Evolutionary conservation across 2,113 vertebrate species (phyloP), one percentile per base, ranked within the genome.

Genomic region (Nycticorax nycticorax): DNA sequence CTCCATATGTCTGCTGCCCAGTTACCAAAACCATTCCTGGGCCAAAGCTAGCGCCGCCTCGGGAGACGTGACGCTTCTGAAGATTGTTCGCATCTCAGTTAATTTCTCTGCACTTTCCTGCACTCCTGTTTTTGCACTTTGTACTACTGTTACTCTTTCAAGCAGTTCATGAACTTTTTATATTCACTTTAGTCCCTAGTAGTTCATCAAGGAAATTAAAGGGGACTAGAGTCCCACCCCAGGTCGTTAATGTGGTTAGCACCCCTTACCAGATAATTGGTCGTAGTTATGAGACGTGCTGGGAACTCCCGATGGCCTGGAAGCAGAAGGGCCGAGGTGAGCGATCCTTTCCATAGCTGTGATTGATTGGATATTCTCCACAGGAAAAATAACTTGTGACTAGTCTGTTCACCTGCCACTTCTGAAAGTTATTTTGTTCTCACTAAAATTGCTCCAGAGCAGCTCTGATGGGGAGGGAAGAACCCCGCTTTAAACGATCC

Each of bases 51-150:
- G 37, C 96, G 89, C 85, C 2, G 52, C 93, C 60, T 7, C 19
- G 10, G 96, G 96, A 93, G 97, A 72, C 15, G 2, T 43, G 93
- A 52, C 0, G 75, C 95, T 96, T 81, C 37, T 55, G 4, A 96
- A 92, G 92, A 92, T 85, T 47, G 17, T 92, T 92, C 1, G 35
- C 95, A 92, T 94, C 95, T 97, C 97, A 89, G 97, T 98, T 96
- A 73, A 89, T 97, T 97, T 96, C 85, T 81, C 91, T 73, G 92
- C 96, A 66, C 97, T 97, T 96, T 97, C 97, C 97, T 97, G 97
- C 98, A 88, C 97, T 93, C 92, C 87, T 85, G 89, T 97, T 96
- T 97, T 93, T 97, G 97, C 98, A 98, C 98, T 98, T 98, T 98
- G 98, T 98, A 97, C 94, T 90, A 92, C 94, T 83, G 95, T 97